Evolutionary conservation across 2,888 invertebrate species (phyloP).

Genomic region (Drosophila macrospina): DNA sequence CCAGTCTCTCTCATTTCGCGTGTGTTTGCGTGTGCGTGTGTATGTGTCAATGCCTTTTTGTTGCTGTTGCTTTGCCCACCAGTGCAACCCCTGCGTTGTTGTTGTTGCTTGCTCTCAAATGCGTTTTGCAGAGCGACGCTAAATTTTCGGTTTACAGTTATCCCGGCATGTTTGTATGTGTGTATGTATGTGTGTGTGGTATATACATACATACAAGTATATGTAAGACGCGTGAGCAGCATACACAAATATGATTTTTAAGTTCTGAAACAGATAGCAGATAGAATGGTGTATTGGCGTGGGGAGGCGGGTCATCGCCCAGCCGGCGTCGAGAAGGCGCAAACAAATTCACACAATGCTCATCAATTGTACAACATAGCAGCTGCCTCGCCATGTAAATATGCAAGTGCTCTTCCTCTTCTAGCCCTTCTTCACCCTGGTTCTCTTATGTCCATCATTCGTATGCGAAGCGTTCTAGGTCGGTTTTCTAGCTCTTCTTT

Average conservation of each 20-base stretch:
- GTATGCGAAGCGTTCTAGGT: not conserved
- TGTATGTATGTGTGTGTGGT: not conserved
- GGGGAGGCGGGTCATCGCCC: not conserved
- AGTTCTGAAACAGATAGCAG: not conserved
- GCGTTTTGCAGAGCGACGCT: constrained; percentile 13
- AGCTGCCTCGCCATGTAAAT: constrained; percentile 10
- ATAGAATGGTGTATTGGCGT: no score
- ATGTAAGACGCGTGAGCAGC: constrained; percentile 11
- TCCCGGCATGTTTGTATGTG: constrained; percentile 9
- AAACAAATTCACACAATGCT: constrained; percentile 10
- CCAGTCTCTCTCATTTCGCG: constrained; percentile 8
- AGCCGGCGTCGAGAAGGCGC: constrained; percentile 12
- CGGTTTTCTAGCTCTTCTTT: not conserved
- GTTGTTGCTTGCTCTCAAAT: constrained; percentile 23
- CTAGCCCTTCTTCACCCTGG: not conserved
- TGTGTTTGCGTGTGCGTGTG: constrained; percentile 12
- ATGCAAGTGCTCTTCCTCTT: constrained; percentile 1
- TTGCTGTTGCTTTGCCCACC: constrained; percentile 8
- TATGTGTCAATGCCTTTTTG: constrained; percentile 42
- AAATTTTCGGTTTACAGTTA: constrained; percentile 36
- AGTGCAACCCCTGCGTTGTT: constrained; percentile 45
- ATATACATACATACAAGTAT: not conserved
- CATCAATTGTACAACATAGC: constrained; percentile 21
- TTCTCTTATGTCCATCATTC: constrained; percentile 4
- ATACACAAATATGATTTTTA: constrained; percentile 32